Base-by-base conservation (phyloP, 2,888 invertebrate genomes). In the Ethmia dodecea region DNA sequence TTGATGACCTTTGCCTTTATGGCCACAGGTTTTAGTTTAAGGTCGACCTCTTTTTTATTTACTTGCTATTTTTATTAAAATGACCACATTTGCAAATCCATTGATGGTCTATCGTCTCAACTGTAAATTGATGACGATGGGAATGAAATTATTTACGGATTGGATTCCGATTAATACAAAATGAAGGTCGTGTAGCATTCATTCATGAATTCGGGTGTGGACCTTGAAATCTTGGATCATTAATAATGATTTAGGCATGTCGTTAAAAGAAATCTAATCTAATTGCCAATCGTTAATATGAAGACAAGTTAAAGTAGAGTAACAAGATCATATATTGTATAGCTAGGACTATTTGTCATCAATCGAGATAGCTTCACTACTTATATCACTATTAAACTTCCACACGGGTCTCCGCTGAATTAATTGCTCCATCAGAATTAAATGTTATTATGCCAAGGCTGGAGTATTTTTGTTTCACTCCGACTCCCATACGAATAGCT, bases 391-490 rank as follows among this genome's bases (percentile, higher is more conserved):
- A 40, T 50, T 62, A 47, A 54, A 62, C 74, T 70, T 72, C 71
- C 56, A 65, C 51, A 38, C 46, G 50, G 40, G 52, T 55, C 63
- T 29, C 39, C 52, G 49, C 49, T 57, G 61, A 72, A 73, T 80
- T 77, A 81, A 81, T 78, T 76, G 74, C 66, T 62, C 42, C 47
- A 55, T 46, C 61, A 57, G 67, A 67, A 73, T 71, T 67, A 77
- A 81, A 81, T 80, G 74, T 77, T 83, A 78, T 76, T 66, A 63
- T 80, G 84, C 71, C 84, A 84, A 81, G 84, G 83, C 50, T 68
- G 49, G 47, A 46, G 40, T 60, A 58, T 53, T 65, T 26, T 64
- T 65, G 59, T 66, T 69, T 60, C 35, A 29, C 35, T 25, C 40
- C 30, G 24, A 38, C 60, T 58, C 57, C 56, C 51, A 56, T 60